Percentiles rank a stretch among this genome's conserved stretches.
phyloP scores from a whole-genome alignment of 2,888 invertebrate genomes.

The Chaetogeoica ovagalla region DNA sequence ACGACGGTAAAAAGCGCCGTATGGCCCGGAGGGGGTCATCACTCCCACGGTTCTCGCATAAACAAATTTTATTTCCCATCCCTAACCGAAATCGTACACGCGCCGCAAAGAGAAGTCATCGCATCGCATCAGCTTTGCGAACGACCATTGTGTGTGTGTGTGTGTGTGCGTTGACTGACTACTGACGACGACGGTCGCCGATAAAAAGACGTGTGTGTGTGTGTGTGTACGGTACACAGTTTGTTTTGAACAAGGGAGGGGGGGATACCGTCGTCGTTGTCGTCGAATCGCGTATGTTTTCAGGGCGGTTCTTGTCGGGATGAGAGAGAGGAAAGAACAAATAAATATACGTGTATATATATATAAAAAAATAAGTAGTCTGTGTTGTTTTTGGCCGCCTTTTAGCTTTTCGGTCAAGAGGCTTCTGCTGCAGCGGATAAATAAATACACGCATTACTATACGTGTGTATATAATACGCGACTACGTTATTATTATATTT shows the following conservation, averaged over 20 bases:
- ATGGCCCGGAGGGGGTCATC: conserved; percentile 11
- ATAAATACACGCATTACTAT: neutral
- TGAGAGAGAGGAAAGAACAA: neutral
- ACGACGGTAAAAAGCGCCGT: conserved; percentile 25
- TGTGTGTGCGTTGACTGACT: too few species aligned
- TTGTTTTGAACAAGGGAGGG: conserved; percentile 48
- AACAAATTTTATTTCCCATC: conserved; percentile 34
- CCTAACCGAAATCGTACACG: neutral
- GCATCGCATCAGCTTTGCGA: too few species aligned
- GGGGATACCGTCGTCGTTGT: neutral
- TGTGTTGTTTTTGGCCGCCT: conserved; percentile 49
- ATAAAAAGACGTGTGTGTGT: conserved; percentile 27
- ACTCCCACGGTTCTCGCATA: conserved; percentile 53
- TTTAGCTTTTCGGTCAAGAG: conserved; percentile 51
- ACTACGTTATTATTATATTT: too few species aligned
- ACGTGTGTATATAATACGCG: neutral
- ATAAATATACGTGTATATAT: conserved; percentile 11
- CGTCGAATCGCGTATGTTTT: conserved; percentile 12
- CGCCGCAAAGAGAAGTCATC: conserved; percentile 23
- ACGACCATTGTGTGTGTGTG: neutral
- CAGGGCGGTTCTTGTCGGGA: neutral
- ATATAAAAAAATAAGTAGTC: conserved; percentile 22
- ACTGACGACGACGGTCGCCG: conserved; percentile 11
- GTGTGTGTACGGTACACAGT: neutral
- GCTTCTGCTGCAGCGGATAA: conserved; percentile 6